Conservation (phyloP, 92 coral and sea anemone species). For the Galaxea fascicularis region DNA sequence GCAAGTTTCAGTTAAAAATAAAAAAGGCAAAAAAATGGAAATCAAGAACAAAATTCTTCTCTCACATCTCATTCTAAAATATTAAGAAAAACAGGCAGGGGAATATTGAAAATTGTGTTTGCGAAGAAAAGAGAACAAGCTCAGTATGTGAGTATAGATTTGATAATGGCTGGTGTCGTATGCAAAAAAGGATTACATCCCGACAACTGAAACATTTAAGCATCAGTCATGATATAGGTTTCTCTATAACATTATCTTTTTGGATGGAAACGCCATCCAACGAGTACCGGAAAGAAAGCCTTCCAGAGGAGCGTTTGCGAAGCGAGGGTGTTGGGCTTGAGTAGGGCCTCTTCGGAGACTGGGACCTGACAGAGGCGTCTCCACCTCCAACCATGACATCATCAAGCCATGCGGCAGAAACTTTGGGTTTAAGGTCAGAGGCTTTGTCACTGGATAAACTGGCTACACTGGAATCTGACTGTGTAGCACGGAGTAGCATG, state of each 20-base stretch:
- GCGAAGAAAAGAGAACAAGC: not conserved
- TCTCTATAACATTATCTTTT: not conserved
- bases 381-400: not conserved
- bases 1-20: not conserved
- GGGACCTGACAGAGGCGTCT: constrained; percentile 20
- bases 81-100: not conserved
- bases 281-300: constrained; percentile 13
- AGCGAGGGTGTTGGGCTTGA: constrained; percentile 44
- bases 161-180: not conserved
- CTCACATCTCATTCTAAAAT: not conserved
- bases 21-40: not conserved
- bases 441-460: constrained; percentile 60
- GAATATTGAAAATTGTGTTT: not conserved
- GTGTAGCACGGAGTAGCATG: constrained; percentile 52
- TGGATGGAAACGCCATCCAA: constrained; percentile 25
- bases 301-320: constrained; percentile 23
- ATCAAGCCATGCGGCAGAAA: constrained; percentile 70
- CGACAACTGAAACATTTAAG: not conserved
- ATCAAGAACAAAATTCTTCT: not conserved
- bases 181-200: no score
- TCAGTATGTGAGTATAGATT: not conserved
- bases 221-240: not conserved
- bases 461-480: constrained; percentile 69
- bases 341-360: constrained; percentile 34
- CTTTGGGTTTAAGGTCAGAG: constrained; percentile 61